Evolutionary conservation across 2,888 invertebrate species (phyloP).

Genomic region (Tachina grossa): DNA sequence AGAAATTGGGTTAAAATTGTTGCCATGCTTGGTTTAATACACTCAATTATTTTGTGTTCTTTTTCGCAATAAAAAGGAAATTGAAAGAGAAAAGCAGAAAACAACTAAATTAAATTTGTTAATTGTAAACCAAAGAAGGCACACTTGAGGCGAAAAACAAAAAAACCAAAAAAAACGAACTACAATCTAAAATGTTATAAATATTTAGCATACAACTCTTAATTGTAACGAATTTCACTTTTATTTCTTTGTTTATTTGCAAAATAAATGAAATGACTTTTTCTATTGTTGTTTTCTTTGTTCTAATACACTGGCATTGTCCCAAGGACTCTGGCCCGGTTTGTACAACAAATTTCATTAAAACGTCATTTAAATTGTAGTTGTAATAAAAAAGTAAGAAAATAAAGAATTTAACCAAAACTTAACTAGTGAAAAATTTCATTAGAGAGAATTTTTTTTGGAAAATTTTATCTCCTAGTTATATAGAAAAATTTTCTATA

Average conservation of each 20-base stretch:
- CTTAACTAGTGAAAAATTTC: neutral
- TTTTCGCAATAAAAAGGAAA: slow-evolving; percentile 12
- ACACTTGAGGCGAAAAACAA: slow-evolving; percentile 65
- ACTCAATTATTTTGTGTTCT: slow-evolving; percentile 66
- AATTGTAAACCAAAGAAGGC: slow-evolving; percentile 70
- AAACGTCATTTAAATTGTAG: slow-evolving; percentile 5
- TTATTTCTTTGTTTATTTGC: slow-evolving; percentile 55
- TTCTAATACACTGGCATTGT: slow-evolving; percentile 36
- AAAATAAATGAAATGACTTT: slow-evolving; percentile 50
- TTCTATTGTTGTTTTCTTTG: slow-evolving; percentile 46
- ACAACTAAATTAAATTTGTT: slow-evolving; percentile 69
- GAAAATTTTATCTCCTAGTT: too few relatives aligned
- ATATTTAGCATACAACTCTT: slow-evolving; percentile 56
- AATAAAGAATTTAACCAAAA: neutral
- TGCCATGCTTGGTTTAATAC: slow-evolving; percentile 66
- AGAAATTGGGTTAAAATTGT: slow-evolving; percentile 68
- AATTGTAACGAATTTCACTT: slow-evolving; percentile 54
- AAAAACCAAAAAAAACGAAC: slow-evolving; percentile 19
- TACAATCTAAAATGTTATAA: slow-evolving; percentile 53
- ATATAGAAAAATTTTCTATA: too few relatives aligned
- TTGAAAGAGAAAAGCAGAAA: slow-evolving; percentile 20
- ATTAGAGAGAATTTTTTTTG: neutral
- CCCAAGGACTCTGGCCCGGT: neutral
- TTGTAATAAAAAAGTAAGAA: neutral
- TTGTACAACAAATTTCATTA: slow-evolving; percentile 26